phyloP scores from a whole-genome alignment of 2,888 invertebrate species.

The Eledone cirrhosa region DNA sequence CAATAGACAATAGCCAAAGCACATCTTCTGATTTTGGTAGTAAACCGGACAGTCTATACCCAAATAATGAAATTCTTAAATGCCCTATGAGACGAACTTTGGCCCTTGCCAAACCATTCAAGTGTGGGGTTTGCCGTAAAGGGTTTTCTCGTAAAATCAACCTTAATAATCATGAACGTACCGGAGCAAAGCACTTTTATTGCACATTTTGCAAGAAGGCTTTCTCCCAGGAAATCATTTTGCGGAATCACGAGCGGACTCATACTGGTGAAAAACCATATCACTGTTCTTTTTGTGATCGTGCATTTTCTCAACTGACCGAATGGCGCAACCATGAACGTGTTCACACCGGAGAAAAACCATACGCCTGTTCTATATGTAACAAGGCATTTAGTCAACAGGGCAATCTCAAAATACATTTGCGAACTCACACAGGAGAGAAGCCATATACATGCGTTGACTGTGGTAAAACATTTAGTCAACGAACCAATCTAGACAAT shows the following conservation, averaged over 20 bases:
- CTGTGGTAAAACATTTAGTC: constrained; percentile 15
- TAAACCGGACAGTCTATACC: not conserved
- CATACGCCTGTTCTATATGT: constrained; percentile 12
- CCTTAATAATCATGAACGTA: constrained; percentile 17
- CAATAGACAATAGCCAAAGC: too few species aligned
- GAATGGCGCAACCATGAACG: constrained; percentile 25
- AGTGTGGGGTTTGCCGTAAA: constrained; percentile 19
- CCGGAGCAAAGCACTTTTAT: constrained; percentile 10
- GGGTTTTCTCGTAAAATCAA: constrained; percentile 18
- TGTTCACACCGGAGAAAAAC: constrained; percentile 18
- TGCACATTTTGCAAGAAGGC: constrained; percentile 14
- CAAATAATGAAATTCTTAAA: not conserved
- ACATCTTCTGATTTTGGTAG: too few species aligned
- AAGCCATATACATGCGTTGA: constrained; percentile 12
- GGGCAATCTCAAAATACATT: constrained; percentile 10
- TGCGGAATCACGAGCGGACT: constrained; percentile 19
- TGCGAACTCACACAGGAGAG: constrained; percentile 25
- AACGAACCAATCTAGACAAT: constrained; percentile 18
- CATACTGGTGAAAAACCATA: constrained; percentile 13
- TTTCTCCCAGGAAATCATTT: constrained; percentile 17
- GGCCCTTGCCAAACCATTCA: constrained; percentile 18
- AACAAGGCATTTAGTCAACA: constrained; percentile 14
- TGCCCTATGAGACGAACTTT: constrained; percentile 1
- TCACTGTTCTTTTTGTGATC: constrained; percentile 14
- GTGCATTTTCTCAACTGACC: constrained; percentile 8